These are phyloP conservation scores for Papilio polyxenes DNA, from an alignment of 1,140 invertebrate genomes.

Conservation along the genomic window DNA sequence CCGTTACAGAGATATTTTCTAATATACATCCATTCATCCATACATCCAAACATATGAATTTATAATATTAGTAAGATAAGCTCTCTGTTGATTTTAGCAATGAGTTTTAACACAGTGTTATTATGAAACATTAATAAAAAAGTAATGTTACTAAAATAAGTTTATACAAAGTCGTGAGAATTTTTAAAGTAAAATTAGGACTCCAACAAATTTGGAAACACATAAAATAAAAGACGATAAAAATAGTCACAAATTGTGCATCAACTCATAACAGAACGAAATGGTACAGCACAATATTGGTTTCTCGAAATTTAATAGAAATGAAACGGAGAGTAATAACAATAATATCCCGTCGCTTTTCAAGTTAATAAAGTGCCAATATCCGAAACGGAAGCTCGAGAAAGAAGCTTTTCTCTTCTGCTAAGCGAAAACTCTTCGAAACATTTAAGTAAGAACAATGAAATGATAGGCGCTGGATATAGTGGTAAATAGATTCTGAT, in stretches of 20 bases:
- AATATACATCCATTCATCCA: too few species aligned
- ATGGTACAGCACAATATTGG: background rate
- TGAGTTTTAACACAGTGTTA: too few species aligned
- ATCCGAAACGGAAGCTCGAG: slow-evolving; percentile 27
- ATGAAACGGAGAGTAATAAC: slow-evolving; percentile 14
- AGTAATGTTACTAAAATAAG: too few species aligned
- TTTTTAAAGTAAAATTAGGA: too few species aligned
- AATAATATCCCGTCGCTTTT: slow-evolving; percentile 28
- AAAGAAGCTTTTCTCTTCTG: slow-evolving; percentile 20
- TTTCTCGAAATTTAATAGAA: slow-evolving; percentile 19
- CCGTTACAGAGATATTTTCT: too few species aligned
- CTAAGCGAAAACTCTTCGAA: slow-evolving; percentile 26
- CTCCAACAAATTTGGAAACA: background rate
- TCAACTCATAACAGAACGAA: background rate
- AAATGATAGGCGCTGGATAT: slow-evolving; percentile 22
- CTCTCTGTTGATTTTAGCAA: too few species aligned
- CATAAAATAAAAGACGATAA: background rate
- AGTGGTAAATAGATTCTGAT: background rate
- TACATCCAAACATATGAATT: too few species aligned
- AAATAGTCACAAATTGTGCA: background rate
- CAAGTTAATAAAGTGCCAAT: slow-evolving; percentile 34
- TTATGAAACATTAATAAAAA: too few species aligned
- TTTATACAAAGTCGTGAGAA: too few species aligned
- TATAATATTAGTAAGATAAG: too few species aligned
- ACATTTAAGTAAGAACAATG: slow-evolving; percentile 9